phyloP scores from a whole-genome alignment of 1,140 invertebrate species.

The Pomacea maculata region DNA sequence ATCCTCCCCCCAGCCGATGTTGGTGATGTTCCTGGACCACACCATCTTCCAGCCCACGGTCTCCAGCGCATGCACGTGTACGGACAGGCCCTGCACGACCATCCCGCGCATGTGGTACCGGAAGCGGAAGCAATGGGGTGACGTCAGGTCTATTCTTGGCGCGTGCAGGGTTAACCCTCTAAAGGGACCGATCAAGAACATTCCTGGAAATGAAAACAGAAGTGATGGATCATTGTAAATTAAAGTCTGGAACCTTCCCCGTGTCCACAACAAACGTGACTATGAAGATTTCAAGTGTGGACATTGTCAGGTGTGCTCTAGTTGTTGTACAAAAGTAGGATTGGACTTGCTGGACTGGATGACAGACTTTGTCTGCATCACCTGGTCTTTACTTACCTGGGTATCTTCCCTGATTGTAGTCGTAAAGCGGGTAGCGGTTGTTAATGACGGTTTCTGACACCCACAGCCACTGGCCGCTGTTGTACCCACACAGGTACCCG shows the following conservation, averaged over 20 bases:
- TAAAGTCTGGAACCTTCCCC: not conserved
- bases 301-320: too few relatives aligned
- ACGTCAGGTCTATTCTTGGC: slow-evolving; percentile 31
- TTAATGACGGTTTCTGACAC: slow-evolving; percentile 5
- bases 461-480: slow-evolving; percentile 14
- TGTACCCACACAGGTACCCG: slow-evolving; percentile 39
- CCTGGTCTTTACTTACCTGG: slow-evolving; percentile 34
- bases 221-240: not conserved
- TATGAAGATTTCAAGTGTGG: too few relatives aligned
- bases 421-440: slow-evolving; percentile 38
- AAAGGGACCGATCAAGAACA: slow-evolving; percentile 30
- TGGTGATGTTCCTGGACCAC: not conserved
- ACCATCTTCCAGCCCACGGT: not conserved
- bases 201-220: slow-evolving; percentile 31
- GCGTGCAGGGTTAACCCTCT: slow-evolving; percentile 29
- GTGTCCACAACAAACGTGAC: not conserved
- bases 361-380: too few relatives aligned
- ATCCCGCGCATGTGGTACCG: slow-evolving; percentile 46
- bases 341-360: too few relatives aligned
- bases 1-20: slow-evolving; percentile 22
- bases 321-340: too few relatives aligned
- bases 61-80: slow-evolving; percentile 19
- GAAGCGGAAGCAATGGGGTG: slow-evolving; percentile 44
- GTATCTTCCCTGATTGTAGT: slow-evolving; percentile 47
- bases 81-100: slow-evolving; percentile 23